Evolutionary conservation across 2,888 invertebrate genomes (phyloP), one percentile per base, ranked within the genome.

Genomic region (Drosophila histrio): DNA sequence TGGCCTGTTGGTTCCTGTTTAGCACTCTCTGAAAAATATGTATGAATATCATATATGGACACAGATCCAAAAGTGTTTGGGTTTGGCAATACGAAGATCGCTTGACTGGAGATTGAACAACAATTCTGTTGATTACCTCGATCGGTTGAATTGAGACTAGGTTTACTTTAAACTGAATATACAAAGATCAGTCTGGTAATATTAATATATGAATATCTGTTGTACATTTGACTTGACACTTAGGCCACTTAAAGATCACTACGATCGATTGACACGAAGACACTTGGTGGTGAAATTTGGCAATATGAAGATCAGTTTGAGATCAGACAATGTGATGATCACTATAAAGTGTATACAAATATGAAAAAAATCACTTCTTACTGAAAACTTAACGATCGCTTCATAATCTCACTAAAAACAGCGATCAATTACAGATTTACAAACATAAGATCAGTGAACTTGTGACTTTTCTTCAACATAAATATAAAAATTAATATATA

Each of bases 1-100:
- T 70, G 79, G 32, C 50, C 66, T 77, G 76, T 76, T 75, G 79
- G 76, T 77, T 77, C 76, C 76, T 77, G 79, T 77, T 75, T 62
- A 30, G 32, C 68, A 46, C 49, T 34, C 49, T 26, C 50, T 26
- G 34, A 34, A 22, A 8, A 1, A 36, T 36, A 36, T 36, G 8
- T 17, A 36, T 22, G 34, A 44, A 44, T 21, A 22, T 34, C 6
- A 22, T 34, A 26, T n/a, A 11, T 24, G 34, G n/a, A 21, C 34
- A 28, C n/a, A 21, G 53, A 53, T 28, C 26, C n/a, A n/a, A n/a
- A n/a, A 30, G 1, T 30, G n/a, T 53, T 13, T 9, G 21, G 54
- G 46, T 19, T 56, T 46, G 46, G 24, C 54, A 26, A 17, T 21
- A 13, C 32, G 5, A 15, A 46, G 60, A 56, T 56, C 26, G 11